Base-by-base conservation (phyloP, 1,140 invertebrate species). In the Homalodisca vitripennis region DNA sequence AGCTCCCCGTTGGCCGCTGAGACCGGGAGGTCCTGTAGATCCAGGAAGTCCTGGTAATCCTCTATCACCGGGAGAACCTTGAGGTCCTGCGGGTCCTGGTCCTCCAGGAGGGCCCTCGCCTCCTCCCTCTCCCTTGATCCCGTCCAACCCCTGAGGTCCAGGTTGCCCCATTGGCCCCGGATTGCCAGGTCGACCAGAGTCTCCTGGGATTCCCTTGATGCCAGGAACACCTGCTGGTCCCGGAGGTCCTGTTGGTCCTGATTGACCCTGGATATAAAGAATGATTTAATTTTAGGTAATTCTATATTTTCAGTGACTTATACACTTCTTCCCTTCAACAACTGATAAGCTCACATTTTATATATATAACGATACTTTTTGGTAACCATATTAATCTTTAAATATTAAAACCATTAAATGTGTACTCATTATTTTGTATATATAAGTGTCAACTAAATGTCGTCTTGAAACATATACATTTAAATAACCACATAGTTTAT, bases 201-300 rank as follows among this genome's bases (percentile, higher is more conserved):
- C 88, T 65, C 93, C 93, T 30, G 84, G 78, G 32, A 84, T 78
- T 71, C 90, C 91, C 77, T 91, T 92, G 51, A 87, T 81, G 69
- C 93, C 93, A 10, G 87, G 85, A 22, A 88, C 76, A 34, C 92
- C 92, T 72, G 86, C 79, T 32, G 83, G 77, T 60, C 90, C 90
- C 55, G 84, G 78, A 51, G 84, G 83, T 48, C 84, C 84, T 46
- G 79, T 71, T 66, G 82, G 79, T 62, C 89, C 89, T 78, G 88
- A 81, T 70, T 81, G 82, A 29, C 87, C 87, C 86, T 88, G 67
- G 68, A 66, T 29, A 60, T 24, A 60, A 60, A 12, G 27, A 24
- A 20, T 41, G 34, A 41, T 10, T 41, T 41, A 41, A 41, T 41
- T 41, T 41, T 41, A 10, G 34, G 34, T n/a, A n/a, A n/a, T n/a